Base-by-base conservation (phyloP, 2,888 invertebrate genomes). In the Oxyteleia sp. region DNA sequence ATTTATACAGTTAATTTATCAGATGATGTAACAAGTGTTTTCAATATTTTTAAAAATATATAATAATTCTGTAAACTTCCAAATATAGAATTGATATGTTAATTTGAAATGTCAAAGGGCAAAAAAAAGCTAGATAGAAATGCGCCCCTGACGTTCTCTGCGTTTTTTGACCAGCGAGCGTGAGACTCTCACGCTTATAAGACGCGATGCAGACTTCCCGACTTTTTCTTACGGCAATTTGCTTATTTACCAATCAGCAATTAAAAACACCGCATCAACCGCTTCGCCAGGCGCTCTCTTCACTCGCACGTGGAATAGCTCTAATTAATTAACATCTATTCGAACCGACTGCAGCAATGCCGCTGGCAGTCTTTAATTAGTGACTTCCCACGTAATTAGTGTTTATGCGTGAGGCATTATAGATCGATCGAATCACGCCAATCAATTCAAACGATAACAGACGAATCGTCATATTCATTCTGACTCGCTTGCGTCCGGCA, bases 301-400 rank as follows among this genome's bases (percentile, higher is more conserved):
- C 80, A 80, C 59, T 45, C 74, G 74, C 87, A 79, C 84, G 84
- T 87, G 88, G 91, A 91, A 90, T 90, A 89, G 88, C 89, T 92
- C 89, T 93, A 92, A 93, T 92, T 93, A 93, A 93, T 93, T 93
- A 93, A 93, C 92, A 92, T 91, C 92, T 90, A 87, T 88, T 86
- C 87, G 89, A 87, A 85, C 86, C 87, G 86, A 84, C 89, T 86
- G 85, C 86, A 79, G 85, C 85, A 83, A 32, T 82, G 75, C 84
- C 75, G 38, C 81, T 84, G 83, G 84, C 87, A 89, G 85, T 88
- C 90, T 92, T 91, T 93, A 93, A 93, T 93, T 93, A 93, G 92
- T 91, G 91, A 88, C 86, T 86, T 87, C 85, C 87, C 87, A 85
- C 89, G 89, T 93, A 93, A 93, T 93, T 93, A 92, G 91, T 92